Evolutionary conservation across 2,113 vertebrate genomes (phyloP).

Genomic region (Puma concolor): DNA sequence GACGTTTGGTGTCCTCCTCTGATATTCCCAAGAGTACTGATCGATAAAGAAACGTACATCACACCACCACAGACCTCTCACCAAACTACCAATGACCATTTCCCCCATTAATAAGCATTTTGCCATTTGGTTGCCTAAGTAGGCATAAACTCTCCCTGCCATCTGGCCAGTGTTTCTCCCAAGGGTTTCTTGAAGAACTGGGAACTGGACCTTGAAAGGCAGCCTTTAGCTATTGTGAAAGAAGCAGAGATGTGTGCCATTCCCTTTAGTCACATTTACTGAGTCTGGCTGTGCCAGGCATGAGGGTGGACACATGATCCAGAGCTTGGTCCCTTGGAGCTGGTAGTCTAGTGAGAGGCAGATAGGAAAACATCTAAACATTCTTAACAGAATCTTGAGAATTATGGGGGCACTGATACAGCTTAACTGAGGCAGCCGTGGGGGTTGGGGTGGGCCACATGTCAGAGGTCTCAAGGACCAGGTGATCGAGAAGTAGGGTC

Average conservation of each 20-base stretch:
- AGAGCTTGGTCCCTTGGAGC: background rate
- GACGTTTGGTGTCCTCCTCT: background rate
- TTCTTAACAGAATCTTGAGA: background rate
- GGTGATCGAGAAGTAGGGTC: background rate
- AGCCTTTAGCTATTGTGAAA: background rate
- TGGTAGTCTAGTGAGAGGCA: background rate
- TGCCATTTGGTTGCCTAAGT: background rate
- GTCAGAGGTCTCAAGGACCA: background rate
- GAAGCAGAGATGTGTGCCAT: background rate
- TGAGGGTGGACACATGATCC: background rate
- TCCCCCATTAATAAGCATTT: background rate
- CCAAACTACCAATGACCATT: background rate
- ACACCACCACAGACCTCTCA: background rate
- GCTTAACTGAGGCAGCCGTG: background rate
- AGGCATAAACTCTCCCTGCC: background rate
- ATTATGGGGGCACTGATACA: background rate
- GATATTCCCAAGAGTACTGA: background rate
- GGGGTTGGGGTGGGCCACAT: background rate
- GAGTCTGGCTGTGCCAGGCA: background rate
- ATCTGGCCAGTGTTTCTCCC: background rate
- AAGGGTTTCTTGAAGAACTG: slow-evolving; percentile 19
- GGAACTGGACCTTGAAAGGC: background rate
- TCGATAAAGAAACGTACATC: background rate
- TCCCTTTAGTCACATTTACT: background rate
- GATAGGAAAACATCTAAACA: background rate